phyloP scores from a whole-genome alignment of 1,140 invertebrate species.

The Drosophila pachea region DNA sequence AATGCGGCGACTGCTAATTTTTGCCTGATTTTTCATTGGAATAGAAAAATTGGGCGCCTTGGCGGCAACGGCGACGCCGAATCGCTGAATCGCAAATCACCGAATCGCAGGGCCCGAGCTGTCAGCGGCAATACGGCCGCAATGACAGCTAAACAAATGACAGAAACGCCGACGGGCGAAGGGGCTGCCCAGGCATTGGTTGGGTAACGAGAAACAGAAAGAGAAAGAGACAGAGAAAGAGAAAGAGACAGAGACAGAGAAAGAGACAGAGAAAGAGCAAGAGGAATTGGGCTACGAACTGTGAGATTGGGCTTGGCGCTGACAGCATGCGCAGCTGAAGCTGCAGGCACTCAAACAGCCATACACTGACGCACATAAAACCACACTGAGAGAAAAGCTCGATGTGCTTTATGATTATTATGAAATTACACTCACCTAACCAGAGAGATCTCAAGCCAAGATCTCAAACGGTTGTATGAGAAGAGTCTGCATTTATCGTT shows the following conservation, averaged over 20 bases:
- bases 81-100: slow-evolving; percentile 3
- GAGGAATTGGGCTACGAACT: slow-evolving; percentile 21
- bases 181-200: not conserved
- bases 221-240: not conserved
- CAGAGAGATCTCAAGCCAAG: too few species aligned
- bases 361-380: slow-evolving; percentile 22
- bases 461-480: too few species aligned
- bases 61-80: slow-evolving; percentile 13
- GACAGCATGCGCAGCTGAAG: slow-evolving; percentile 32
- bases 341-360: slow-evolving; percentile 22
- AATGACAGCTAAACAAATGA: slow-evolving; percentile 76
- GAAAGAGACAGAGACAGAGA: too few species aligned
- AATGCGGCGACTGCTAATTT: slow-evolving; percentile 74
- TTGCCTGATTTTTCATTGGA: slow-evolving; percentile 67
- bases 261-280: not conserved
- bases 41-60: slow-evolving; percentile 34
- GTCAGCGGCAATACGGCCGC: slow-evolving; percentile 9
- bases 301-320: slow-evolving; percentile 34
- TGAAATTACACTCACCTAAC: not conserved
- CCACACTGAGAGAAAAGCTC: slow-evolving; percentile 12
- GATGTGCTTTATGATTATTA: not conserved
- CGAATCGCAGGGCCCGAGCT: slow-evolving; percentile 9
- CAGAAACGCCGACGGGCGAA: slow-evolving; percentile 50
- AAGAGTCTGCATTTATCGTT: too few species aligned
- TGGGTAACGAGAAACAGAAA: not conserved